Evolutionary conservation across 2,113 vertebrate species (phyloP).

Genomic region (Phyllopteryx taeniolatus): DNA sequence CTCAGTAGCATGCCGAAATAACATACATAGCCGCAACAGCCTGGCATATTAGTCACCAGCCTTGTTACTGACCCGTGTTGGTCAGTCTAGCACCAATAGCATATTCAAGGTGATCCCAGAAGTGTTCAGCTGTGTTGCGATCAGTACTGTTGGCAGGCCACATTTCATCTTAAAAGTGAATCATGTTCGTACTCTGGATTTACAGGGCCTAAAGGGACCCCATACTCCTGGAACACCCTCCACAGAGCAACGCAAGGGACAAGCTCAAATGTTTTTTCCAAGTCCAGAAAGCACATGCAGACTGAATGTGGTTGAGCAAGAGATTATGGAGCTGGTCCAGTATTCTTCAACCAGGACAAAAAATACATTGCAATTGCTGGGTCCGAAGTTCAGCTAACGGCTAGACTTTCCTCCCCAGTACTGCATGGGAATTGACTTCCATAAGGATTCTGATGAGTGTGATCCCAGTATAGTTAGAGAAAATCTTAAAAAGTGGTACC

Average conservation of each 20-base stretch:
- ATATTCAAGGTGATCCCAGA: neutral
- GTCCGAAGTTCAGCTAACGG: no score
- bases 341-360: no score
- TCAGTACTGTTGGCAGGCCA: neutral
- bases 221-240: neutral
- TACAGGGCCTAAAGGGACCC: neutral
- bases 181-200: neutral
- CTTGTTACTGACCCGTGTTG: no score
- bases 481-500: no score
- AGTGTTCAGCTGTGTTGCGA: neutral
- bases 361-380: no score
- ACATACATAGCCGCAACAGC: no score
- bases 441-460: no score
- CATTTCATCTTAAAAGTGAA: neutral
- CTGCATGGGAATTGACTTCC: no score
- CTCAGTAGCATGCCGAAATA: no score
- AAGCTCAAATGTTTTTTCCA: neutral
- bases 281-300: neutral
- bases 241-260: neutral
- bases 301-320: neutral
- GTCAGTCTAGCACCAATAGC: neutral
- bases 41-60: no score
- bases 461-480: no score
- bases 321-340: neutral
- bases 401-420: no score